phyloP scores from a whole-genome alignment of 2,888 invertebrate genomes.

The Aphidius colemani region DNA sequence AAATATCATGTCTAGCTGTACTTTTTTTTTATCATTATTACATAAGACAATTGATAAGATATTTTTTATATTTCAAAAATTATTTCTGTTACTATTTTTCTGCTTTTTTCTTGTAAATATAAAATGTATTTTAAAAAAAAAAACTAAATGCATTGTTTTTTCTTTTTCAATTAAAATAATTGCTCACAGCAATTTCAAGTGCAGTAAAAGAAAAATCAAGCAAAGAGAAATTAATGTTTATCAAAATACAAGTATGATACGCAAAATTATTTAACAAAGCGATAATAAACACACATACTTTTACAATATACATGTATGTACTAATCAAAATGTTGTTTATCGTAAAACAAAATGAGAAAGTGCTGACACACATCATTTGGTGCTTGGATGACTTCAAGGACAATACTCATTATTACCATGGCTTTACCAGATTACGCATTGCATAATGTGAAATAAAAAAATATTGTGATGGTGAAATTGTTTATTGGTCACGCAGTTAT shows the following conservation, averaged over 20 bases:
- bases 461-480: background rate
- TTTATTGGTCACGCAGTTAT: background rate
- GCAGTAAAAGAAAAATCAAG: no score
- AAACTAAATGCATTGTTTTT: no score
- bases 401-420: slow-evolving; percentile 35
- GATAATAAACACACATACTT: slow-evolving; percentile 10
- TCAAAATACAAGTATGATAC: no score
- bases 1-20: background rate
- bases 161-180: no score
- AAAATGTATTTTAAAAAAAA: no score
- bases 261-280: background rate
- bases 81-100: no score
- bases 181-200: no score
- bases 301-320: background rate
- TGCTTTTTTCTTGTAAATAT: no score
- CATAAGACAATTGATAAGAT: background rate
- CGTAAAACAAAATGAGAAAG: slow-evolving; percentile 28
- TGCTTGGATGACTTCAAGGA: slow-evolving; percentile 23
- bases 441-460: slow-evolving; percentile 1
- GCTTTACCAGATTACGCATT: slow-evolving; percentile 31
- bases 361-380: slow-evolving; percentile 27
- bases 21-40: background rate
- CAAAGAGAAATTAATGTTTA: no score
- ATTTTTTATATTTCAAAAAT: no score
- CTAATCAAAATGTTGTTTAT: background rate